Conservation (phyloP, 2,888 invertebrate species). For the Tinea pellionella region DNA sequence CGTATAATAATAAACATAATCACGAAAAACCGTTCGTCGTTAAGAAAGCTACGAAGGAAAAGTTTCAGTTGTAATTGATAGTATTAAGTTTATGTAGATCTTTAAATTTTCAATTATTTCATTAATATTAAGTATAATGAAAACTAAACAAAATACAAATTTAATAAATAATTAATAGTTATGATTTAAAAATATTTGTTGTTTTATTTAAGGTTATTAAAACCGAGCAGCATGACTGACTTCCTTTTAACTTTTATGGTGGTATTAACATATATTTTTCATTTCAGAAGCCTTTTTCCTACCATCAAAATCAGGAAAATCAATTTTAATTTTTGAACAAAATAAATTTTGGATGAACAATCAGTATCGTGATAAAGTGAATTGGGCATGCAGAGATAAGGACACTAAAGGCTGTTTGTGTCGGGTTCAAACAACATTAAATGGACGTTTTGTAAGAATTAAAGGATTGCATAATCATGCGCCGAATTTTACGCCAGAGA, state of each 20-base stretch:
- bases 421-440: constrained; percentile 58
- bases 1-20: constrained; percentile 33
- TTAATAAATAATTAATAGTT: neutral
- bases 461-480: constrained; percentile 51
- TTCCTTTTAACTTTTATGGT: too few relatives aligned
- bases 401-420: constrained; percentile 52
- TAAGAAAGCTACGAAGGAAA: constrained; percentile 37
- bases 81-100: neutral
- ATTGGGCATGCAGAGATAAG: constrained; percentile 63
- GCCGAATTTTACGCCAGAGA: constrained; percentile 53
- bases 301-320: constrained; percentile 59
- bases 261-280: neutral
- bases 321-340: constrained; percentile 50
- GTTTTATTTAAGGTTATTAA: too few relatives aligned
- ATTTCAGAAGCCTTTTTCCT: constrained; percentile 56
- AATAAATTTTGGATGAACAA: constrained; percentile 66
- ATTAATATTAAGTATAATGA: too few relatives aligned
- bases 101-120: neutral
- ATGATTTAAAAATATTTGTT: too few relatives aligned
- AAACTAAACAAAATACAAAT: neutral
- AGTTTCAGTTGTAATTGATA: constrained; percentile 27
- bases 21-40: constrained; percentile 44
- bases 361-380: constrained; percentile 53
- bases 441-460: constrained; percentile 49
- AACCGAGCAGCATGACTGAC: too few relatives aligned